phyloP scores from a whole-genome alignment of 2,113 vertebrate genomes.

The Microcebus lehilahytsara region DNA sequence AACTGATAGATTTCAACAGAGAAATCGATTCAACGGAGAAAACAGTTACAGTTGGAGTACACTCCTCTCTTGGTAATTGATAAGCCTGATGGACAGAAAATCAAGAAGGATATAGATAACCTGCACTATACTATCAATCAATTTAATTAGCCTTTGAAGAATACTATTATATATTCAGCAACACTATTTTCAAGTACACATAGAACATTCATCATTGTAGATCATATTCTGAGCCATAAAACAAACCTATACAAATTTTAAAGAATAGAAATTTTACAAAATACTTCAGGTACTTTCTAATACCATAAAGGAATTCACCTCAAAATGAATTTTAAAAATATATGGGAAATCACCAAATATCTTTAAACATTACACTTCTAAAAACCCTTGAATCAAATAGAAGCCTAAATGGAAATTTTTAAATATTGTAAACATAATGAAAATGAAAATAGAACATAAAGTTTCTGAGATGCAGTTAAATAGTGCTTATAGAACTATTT shows the following conservation, averaged over 20 bases:
- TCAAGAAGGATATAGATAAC: not conserved
- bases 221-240: not conserved
- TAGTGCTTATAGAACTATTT: not conserved
- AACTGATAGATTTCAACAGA: too few relatives aligned
- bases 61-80: too few relatives aligned
- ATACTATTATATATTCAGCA: not conserved
- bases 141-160: not conserved
- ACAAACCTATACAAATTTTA: not conserved
- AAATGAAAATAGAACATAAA: not conserved
- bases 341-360: not conserved
- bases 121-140: not conserved
- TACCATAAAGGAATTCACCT: not conserved
- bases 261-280: not conserved
- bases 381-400: not conserved
- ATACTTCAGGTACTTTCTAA: not conserved
- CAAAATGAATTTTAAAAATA: not conserved
- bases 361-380: not conserved
- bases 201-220: not conserved
- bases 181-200: not conserved
- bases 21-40: too few relatives aligned
- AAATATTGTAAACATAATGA: not conserved
- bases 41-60: too few relatives aligned
- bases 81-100: not conserved
- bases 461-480: not conserved
- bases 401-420: not conserved